Base-by-base conservation (phyloP, 2,888 invertebrate species). In the Luffia ferchaultella region DNA sequence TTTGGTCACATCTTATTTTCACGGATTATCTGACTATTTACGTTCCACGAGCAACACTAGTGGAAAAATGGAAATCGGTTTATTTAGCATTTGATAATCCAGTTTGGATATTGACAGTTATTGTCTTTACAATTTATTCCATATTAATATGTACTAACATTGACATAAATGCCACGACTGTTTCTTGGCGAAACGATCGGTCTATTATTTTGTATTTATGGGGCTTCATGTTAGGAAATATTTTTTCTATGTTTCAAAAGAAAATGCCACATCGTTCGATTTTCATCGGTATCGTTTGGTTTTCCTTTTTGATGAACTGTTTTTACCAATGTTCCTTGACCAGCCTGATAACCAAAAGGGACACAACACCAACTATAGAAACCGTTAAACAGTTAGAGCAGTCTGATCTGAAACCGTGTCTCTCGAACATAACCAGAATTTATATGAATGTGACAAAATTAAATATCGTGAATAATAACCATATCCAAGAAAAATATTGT, bases 291-390 rank as follows among this genome's bases (percentile, higher is more conserved):
- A 42, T 48, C 48, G 30, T 53, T 42, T 55, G 52, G 52, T 55
- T 53, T 40, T 40, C 49, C 15, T 55, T 57, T 50, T 52, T 55
- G 16, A 48, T 54, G 1, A 54, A 48, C 49, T 50, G 40, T 48
- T 57, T 53, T 49, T 57, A 57, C 49, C 54, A 54, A 48, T 52
- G 49, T 1, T 52, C 52, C 3, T 16, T 57, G 17, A 51, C 52
- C 12, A 57, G 55, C 43, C 51, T 50, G n/a, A 50, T 53, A 17
- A 51, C 49, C 16, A 43, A 42, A 19, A 42, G 42, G n/a, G 42
- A 40, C n/a, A 18, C 18, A n/a, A 43, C 42, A 20, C 43, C 42
- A 12, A 20, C 20, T 2, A 49, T 49, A 18, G 42, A 49, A 16
- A 42, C 20, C 15, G 18, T 49, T 15, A 43, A 49, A 16, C 12